Base-by-base conservation (phyloP, 2,113 vertebrate species). In the Bufo gargarizans region DNA sequence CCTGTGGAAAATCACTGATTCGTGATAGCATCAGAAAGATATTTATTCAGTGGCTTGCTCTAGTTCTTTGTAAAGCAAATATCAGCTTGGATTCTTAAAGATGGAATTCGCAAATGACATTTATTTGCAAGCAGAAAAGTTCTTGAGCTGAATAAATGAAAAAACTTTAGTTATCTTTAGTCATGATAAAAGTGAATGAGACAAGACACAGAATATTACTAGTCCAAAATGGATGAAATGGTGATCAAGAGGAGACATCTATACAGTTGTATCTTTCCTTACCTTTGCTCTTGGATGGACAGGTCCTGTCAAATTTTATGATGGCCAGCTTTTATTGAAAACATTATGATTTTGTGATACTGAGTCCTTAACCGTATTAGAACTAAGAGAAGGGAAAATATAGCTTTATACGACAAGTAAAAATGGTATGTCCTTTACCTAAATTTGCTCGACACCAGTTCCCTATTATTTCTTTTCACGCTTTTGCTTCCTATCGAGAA, bases 1-100 rank as follows among this genome's bases (percentile, higher is more conserved):
- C 61, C 78, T 33, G 55, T 63, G 43, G 78, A 88, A 61, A 88
- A 33, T 82, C 65, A 87, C 77, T 17, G 45, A 87, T 87, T 63
- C 33, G 20, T 72, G 65, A 72, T 45, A 45, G 58, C 50, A 45
- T 7, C 63, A 16, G 56, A 86, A 78, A 86, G 22, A 86, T 78
- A 84, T 77, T 86, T 86, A 86, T 49, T 86, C 55, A 86, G 49
- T 45, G 47, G 5, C 63, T 67, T 59, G 2, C 11, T 19, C 56
- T 43, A 19, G 58, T 8, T 81, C 43, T 81, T 81, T 81, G 79
- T 81, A 81, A 81, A 81, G 58, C 56, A 81, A 63, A 81, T 81
- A 81, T 10, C 14, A 19, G 7, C 81, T 55, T 20, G 20, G 61
- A 69, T 67, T 50, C 49, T 82, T 16, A 0, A 9, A 43, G 20